Conservation (phyloP, 1,140 invertebrate species). For the Pteromalus puparum region DNA sequence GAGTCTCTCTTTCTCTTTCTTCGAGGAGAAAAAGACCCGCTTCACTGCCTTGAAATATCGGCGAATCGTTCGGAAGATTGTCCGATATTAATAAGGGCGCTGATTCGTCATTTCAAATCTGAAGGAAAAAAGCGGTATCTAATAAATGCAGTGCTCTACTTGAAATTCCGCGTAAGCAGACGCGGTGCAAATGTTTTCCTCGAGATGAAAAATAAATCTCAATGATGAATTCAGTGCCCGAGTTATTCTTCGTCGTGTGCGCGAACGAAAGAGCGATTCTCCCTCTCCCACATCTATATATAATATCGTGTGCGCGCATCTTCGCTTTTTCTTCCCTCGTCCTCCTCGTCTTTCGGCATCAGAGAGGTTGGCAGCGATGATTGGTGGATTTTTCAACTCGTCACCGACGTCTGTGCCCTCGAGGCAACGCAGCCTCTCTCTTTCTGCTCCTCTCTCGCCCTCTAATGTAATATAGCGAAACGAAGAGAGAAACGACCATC, state of each 20-base stretch:
- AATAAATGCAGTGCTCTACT: not conserved
- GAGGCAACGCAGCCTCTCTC: not conserved
- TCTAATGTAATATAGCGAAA: conserved; percentile 24
- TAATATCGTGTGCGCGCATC: not conserved
- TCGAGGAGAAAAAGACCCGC: not conserved
- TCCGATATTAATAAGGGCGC: too few relatives aligned
- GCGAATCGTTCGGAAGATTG: too few relatives aligned
- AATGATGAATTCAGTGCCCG: conserved; percentile 8
- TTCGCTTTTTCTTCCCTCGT: not conserved
- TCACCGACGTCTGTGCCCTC: conserved; percentile 11
- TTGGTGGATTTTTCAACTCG: conserved; percentile 32
- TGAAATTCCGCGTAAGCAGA: not conserved
- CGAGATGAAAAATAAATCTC: conserved; percentile 23
- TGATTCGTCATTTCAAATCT: too few relatives aligned
- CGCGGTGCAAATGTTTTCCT: not conserved
- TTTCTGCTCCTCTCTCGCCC: not conserved
- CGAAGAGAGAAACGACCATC: conserved; percentile 12
- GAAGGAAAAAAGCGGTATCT: too few relatives aligned
- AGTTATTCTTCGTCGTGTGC: not conserved
- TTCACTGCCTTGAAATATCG: not conserved
- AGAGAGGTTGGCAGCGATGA: not conserved
- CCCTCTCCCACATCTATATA: too few relatives aligned
- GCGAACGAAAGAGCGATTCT: too few relatives aligned
- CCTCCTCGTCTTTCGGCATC: not conserved
- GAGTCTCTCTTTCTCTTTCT: not conserved